Evolutionary conservation across 2,888 invertebrate species (phyloP).

Genomic region (Aquatica leii): DNA sequence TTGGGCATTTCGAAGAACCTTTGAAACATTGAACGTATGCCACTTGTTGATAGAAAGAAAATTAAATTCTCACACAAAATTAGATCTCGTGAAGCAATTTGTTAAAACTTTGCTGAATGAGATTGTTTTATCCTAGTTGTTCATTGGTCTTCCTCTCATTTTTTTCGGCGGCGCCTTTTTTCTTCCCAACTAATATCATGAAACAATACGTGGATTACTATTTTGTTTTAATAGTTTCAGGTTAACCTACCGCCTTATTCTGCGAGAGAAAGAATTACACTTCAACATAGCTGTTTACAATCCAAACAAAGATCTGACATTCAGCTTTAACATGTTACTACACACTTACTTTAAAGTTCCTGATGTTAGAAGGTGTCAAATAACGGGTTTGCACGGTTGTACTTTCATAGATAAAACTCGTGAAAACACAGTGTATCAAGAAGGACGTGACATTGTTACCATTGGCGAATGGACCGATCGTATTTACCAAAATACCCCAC

Average conservation of each 20-base stretch:
- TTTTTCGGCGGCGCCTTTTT: too few species aligned
- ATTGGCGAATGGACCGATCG: slow-evolving; percentile 93
- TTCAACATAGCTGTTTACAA: slow-evolving; percentile 66
- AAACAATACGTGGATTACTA: too few species aligned
- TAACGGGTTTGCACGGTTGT: slow-evolving; percentile 89
- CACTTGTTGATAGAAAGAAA: too few species aligned
- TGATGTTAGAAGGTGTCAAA: slow-evolving; percentile 89
- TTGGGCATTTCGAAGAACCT: too few species aligned
- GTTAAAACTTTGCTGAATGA: too few species aligned
- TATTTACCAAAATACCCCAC: slow-evolving; percentile 92
- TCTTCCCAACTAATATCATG: too few species aligned
- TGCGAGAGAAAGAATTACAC: slow-evolving; percentile 90
- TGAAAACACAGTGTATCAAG: slow-evolving; percentile 86
- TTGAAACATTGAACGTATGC: too few species aligned
- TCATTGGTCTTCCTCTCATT: too few species aligned
- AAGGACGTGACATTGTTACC: slow-evolving; percentile 88
- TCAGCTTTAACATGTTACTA: slow-evolving; percentile 90
- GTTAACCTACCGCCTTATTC: slow-evolving; percentile 89
- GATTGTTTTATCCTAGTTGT: too few species aligned
- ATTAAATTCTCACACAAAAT: too few species aligned
- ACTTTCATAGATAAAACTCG: slow-evolving; percentile 81
- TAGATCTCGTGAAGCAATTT: too few species aligned
- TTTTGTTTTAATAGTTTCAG: slow-evolving; percentile 83
- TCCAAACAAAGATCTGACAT: slow-evolving; percentile 90
- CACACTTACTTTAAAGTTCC: slow-evolving; percentile 97